Evolutionary conservation across 1,140 invertebrate species (phyloP).

Genomic region (Reticulitermes speratus): DNA sequence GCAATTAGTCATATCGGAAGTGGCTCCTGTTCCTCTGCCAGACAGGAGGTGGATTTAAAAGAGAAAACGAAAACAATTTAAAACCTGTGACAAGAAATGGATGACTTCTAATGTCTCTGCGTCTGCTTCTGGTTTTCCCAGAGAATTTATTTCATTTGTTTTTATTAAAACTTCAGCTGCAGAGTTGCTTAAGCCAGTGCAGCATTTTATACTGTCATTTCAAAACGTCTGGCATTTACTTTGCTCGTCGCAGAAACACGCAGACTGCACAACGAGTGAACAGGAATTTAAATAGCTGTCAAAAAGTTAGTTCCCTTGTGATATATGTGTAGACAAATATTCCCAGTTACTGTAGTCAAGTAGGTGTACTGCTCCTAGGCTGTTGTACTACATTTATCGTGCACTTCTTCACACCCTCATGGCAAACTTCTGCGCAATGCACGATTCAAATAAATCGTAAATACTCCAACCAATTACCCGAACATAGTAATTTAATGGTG

Average conservation of each 20-base stretch:
- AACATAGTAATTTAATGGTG: too few relatives aligned
- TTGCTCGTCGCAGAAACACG: neutral
- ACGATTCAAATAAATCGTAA: too few relatives aligned
- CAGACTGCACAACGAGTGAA: neutral
- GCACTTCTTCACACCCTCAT: too few relatives aligned
- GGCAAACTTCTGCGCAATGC: too few relatives aligned
- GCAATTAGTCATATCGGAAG: conserved; percentile 12
- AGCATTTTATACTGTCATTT: too few relatives aligned
- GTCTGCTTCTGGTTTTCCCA: neutral
- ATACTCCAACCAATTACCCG: too few relatives aligned
- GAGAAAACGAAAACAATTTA: neutral
- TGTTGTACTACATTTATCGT: too few relatives aligned
- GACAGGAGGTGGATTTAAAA: conserved; percentile 1
- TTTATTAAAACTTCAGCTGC: neutral
- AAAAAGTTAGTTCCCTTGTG: too few relatives aligned
- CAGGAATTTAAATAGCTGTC: neutral
- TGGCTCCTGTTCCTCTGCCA: neutral
- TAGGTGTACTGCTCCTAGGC: too few relatives aligned
- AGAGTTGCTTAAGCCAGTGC: neutral
- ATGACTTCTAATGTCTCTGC: neutral
- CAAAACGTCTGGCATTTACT: neutral
- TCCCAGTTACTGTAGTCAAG: too few relatives aligned
- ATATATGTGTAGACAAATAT: too few relatives aligned
- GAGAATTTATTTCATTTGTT: neutral
- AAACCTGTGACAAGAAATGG: neutral